Percentiles rank a stretch among this genome's conserved stretches.
Conservation (phyloP, 1,140 invertebrate genomes). For the Trachymyrmex septentrionalis region DNA sequence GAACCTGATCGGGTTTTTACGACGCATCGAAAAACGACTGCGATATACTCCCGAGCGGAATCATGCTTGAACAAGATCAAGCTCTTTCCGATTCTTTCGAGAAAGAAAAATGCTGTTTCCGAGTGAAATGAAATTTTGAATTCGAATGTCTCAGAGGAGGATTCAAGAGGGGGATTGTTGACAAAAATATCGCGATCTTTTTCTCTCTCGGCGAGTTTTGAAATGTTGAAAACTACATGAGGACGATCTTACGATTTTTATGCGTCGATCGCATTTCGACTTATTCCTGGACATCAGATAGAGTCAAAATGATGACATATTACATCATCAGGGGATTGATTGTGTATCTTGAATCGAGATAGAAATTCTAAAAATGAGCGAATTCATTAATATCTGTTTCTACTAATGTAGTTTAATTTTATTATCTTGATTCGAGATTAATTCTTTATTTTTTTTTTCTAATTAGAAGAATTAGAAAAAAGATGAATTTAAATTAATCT, state of each 20-base stretch:
- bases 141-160: background rate
- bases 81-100: background rate
- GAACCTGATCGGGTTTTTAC: constrained; percentile 19
- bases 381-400: no score
- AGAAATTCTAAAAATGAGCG: no score
- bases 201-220: background rate
- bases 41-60: background rate
- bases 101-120: background rate
- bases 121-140: background rate
- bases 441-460: no score
- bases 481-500: no score
- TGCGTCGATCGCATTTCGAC: background rate
- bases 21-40: background rate
- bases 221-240: background rate
- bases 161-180: no score
- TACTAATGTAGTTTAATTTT: no score
- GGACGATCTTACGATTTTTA: background rate
- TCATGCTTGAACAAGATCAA: background rate
- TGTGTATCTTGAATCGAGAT: no score
- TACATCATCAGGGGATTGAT: no score
- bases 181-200: background rate
- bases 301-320: no score
- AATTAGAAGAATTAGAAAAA: no score
- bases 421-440: no score
- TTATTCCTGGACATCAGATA: background rate